Percentiles rank a stretch among this genome's conserved stretches.
Evolutionary conservation across 1,140 invertebrate genomes (phyloP).

Genomic region (Spodoptera litura): DNA sequence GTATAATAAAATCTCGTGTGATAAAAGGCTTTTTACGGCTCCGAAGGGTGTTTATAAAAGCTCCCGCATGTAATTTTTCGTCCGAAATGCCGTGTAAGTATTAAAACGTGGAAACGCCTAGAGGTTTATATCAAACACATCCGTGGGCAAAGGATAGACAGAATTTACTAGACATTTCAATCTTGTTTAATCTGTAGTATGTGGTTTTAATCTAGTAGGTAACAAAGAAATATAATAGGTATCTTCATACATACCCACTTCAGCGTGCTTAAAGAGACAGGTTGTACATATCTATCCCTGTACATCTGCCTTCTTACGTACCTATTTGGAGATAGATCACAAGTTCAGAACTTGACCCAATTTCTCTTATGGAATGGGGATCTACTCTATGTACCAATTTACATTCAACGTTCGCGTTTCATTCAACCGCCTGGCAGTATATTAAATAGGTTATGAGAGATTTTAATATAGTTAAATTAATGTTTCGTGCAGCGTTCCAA

Average conservation of each 20-base stretch:
- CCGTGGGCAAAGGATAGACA: too few relatives aligned
- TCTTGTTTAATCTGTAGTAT: too few relatives aligned
- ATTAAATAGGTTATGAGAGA: constrained; percentile 17
- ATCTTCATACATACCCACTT: too few relatives aligned
- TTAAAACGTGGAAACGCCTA: background rate
- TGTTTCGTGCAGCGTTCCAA: constrained; percentile 8
- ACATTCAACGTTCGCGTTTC: constrained; percentile 23
- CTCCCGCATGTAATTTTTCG: background rate
- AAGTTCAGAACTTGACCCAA: constrained; percentile 2
- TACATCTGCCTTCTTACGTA: background rate
- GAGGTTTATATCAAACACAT: background rate
- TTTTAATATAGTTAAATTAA: constrained; percentile 24
- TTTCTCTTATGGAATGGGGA: constrained; percentile 19
- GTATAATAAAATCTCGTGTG: constrained; percentile 1
- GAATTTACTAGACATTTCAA: too few relatives aligned
- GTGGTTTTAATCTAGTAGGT: too few relatives aligned
- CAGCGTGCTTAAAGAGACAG: too few relatives aligned
- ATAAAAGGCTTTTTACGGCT: constrained; percentile 7
- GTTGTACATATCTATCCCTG: too few relatives aligned
- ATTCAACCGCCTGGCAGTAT: constrained; percentile 6
- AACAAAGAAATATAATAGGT: too few relatives aligned
- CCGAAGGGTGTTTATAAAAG: background rate
- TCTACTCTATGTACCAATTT: constrained; percentile 2
- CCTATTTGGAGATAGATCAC: background rate
- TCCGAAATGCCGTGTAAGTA: background rate